Evolutionary conservation across 1,140 invertebrate genomes (phyloP).

Genomic region (Ceratitis capitata): DNA sequence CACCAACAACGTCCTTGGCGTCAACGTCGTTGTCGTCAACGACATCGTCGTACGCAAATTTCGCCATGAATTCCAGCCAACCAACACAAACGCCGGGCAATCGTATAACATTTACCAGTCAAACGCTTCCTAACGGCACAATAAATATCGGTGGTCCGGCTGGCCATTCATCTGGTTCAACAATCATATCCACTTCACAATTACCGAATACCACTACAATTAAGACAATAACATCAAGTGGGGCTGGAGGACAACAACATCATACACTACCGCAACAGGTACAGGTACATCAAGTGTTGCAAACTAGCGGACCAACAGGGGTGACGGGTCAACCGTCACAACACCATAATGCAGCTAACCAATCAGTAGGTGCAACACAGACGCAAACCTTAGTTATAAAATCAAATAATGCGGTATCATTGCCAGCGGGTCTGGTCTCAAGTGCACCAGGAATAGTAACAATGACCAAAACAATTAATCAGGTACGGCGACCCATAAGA

Average conservation of each 20-base stretch:
- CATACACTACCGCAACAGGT: constrained; percentile 52
- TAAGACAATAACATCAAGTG: constrained; percentile 66
- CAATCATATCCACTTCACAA: constrained; percentile 60
- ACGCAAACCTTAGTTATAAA: constrained; percentile 66
- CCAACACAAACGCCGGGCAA: constrained; percentile 53
- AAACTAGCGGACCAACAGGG: constrained; percentile 38
- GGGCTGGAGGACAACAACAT: constrained; percentile 46
- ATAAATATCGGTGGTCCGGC: constrained; percentile 60
- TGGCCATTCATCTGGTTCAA: constrained; percentile 53
- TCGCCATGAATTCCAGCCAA: constrained; percentile 60
- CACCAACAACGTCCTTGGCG: not conserved
- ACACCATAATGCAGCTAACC: constrained; percentile 51
- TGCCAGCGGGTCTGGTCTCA: constrained; percentile 65
- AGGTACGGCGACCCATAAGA: constrained; percentile 48
- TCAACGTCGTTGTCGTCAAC: constrained; percentile 26
- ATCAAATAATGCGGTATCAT: constrained; percentile 64
- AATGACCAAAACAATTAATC: constrained; percentile 65
- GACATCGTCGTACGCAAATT: constrained; percentile 7
- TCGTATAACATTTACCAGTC: constrained; percentile 68
- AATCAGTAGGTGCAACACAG: constrained; percentile 65
- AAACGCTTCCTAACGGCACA: constrained; percentile 71
- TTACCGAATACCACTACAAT: constrained; percentile 66
- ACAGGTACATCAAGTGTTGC: constrained; percentile 44
- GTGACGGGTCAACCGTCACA: constrained; percentile 36
- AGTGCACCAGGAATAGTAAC: constrained; percentile 66